phyloP scores from a whole-genome alignment of 2,113 vertebrate genomes.

The Nesogale talazaci region DNA sequence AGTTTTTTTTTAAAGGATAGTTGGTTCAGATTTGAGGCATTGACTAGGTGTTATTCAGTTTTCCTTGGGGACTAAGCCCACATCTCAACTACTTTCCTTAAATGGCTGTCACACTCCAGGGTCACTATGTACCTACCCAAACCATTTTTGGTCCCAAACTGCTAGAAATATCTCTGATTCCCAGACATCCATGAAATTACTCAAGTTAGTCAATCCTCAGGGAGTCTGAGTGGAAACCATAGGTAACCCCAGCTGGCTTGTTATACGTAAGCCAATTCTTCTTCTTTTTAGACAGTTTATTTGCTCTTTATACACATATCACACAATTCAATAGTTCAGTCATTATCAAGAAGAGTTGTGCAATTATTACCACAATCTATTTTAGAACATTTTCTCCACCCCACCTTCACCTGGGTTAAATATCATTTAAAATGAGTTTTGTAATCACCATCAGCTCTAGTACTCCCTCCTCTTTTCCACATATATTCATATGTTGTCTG shows the following conservation, averaged over 20 bases:
- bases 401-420: no score
- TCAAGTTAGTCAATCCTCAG: not conserved
- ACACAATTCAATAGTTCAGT: no score
- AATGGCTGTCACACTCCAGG: not conserved
- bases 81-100: not conserved
- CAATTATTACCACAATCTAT: no score
- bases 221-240: not conserved
- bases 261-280: not conserved
- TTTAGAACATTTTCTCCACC: no score
- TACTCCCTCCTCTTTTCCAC: no score
- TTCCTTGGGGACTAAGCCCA: not conserved
- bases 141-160: not conserved
- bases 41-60: not conserved
- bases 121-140: not conserved
- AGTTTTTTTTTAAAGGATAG: not conserved
- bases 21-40: not conserved
- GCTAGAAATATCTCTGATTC: not conserved
- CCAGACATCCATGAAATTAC: not conserved
- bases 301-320: no score
- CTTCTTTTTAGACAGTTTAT: no score
- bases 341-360: no score
- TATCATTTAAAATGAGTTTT: no score
- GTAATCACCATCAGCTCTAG: no score
- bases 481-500: no score
- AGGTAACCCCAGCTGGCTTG: not conserved